Evolutionary conservation across 1,140 invertebrate genomes (phyloP).

Genomic region (Papilio dardanus): DNA sequence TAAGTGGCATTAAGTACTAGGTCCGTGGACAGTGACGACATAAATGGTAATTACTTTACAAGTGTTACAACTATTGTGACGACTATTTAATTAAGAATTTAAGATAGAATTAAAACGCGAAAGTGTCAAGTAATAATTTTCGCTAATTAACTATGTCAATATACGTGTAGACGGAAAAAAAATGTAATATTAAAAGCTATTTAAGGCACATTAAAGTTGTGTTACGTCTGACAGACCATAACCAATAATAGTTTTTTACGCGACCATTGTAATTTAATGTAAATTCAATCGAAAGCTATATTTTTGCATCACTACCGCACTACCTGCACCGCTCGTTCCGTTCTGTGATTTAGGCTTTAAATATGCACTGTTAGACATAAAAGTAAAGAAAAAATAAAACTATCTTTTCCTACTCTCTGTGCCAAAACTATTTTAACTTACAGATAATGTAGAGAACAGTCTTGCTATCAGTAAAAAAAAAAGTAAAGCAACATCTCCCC

Average conservation of each 20-base stretch:
- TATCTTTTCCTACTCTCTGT: conserved; percentile 70
- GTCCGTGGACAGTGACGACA: background rate
- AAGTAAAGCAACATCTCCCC: conserved; percentile 27
- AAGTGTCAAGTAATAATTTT: conserved; percentile 62
- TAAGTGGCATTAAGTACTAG: background rate
- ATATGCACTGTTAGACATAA: conserved; percentile 63
- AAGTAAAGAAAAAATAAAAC: conserved; percentile 47
- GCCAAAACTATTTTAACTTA: conserved; percentile 73
- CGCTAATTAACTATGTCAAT: conserved; percentile 68
- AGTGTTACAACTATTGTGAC: background rate
- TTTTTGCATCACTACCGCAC: conserved; percentile 78
- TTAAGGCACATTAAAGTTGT: conserved; percentile 43
- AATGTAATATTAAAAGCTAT: conserved; percentile 56
- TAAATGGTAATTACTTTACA: background rate
- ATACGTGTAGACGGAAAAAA: conserved; percentile 54
- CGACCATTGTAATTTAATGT: conserved; percentile 57
- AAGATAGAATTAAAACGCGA: conserved; percentile 49
- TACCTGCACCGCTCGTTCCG: conserved; percentile 74
- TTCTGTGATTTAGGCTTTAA: conserved; percentile 81
- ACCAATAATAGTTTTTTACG: conserved; percentile 66
- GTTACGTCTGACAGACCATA: conserved; percentile 51
- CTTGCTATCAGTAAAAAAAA: conserved; percentile 40
- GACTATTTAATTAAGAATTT: conserved; percentile 31
- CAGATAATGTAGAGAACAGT: conserved; percentile 55
- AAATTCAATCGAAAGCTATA: conserved; percentile 64